Evolutionary conservation across 2,888 invertebrate species (phyloP).

Genomic region (Cryptophagus acutangulus): DNA sequence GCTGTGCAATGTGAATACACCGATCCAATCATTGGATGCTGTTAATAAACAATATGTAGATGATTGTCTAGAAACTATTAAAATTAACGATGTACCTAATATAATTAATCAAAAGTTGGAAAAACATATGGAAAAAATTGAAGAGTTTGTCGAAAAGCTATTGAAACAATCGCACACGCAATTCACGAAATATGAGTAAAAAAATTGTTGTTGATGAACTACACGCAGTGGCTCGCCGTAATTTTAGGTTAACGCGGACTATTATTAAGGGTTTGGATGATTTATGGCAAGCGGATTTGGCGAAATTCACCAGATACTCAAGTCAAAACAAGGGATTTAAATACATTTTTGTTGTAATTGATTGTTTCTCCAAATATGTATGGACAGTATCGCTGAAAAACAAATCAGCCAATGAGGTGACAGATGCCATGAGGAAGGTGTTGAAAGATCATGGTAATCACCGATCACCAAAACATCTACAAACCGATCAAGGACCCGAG

Average conservation of each 20-base stretch:
- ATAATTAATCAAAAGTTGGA: neutral
- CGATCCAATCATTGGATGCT: constrained; percentile 12
- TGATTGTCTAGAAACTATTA: no score
- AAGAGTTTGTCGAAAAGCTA: no score
- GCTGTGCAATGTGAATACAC: constrained; percentile 15
- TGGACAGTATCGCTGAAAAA: constrained; percentile 39
- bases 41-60: constrained; percentile 19
- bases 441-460: constrained; percentile 3
- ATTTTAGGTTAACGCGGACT: constrained; percentile 37
- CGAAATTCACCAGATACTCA: constrained; percentile 36
- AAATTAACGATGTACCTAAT: neutral
- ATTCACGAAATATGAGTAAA: no score
- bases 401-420: constrained; percentile 34
- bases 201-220: constrained; percentile 31
- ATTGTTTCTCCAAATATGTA: constrained; percentile 43
- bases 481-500: constrained; percentile 35
- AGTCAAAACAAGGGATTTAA: constrained; percentile 35
- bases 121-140: constrained; percentile 2
- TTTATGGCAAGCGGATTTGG: constrained; percentile 46
- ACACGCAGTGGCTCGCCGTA: constrained; percentile 40
- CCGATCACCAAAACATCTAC: constrained; percentile 22
- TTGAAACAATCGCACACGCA: no score
- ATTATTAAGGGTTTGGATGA: constrained; percentile 42
- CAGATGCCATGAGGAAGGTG: constrained; percentile 20
- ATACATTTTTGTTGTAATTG: constrained; percentile 41